Conservation (phyloP, 2,888 invertebrate genomes). For the Rhamnusium bicolor region DNA sequence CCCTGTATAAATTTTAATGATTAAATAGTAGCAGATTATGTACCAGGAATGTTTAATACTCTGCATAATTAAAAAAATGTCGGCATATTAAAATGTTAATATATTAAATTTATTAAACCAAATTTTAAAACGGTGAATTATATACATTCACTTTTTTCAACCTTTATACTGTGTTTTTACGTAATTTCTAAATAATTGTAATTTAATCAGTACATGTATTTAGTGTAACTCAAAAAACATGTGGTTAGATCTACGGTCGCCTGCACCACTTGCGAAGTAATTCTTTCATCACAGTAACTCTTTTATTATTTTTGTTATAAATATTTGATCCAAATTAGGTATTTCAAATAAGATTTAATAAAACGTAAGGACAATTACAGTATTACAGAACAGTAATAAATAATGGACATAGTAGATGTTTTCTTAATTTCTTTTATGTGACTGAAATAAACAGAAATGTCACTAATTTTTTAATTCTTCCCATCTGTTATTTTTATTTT, state of each 20-base stretch:
- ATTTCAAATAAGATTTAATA: background rate
- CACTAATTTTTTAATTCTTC: too few relatives aligned
- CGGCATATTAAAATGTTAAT: background rate
- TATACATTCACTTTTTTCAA: background rate
- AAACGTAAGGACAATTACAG: background rate
- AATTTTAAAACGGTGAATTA: background rate
- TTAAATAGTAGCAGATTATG: too few relatives aligned
- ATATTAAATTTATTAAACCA: background rate
- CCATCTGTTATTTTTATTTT: too few relatives aligned
- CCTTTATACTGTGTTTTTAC: background rate
- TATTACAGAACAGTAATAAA: background rate
- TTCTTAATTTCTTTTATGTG: too few relatives aligned
- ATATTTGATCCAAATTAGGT: background rate
- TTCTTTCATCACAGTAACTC: background rate
- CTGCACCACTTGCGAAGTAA: conserved; percentile 9
- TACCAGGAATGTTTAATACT: background rate
- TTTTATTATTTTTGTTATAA: background rate
- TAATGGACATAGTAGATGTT: too few relatives aligned
- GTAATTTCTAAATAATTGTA: conserved; percentile 5
- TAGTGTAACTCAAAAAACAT: conserved; percentile 11
- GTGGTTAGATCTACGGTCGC: conserved; percentile 16
- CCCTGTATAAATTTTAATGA: too few relatives aligned
- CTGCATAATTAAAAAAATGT: background rate
- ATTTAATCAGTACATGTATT: background rate
- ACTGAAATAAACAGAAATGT: too few relatives aligned